Base-by-base conservation (phyloP, 1,140 invertebrate species). In the Cryptotermes secundus region DNA sequence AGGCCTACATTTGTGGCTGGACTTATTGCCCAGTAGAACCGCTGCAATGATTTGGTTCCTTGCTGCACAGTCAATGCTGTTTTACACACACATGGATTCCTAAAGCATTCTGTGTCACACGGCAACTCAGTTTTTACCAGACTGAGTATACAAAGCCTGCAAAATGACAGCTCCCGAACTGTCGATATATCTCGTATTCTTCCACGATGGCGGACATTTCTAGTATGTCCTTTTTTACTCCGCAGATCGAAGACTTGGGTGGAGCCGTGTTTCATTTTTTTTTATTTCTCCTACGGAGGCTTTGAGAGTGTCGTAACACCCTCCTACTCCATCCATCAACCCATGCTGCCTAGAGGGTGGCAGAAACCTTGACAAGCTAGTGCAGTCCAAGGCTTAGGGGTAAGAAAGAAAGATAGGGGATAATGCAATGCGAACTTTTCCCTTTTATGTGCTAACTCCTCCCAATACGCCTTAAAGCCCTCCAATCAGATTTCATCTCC, bases 291-390 rank as follows among this genome's bases (percentile, higher is more conserved):
- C 59, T 72, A 31, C 59, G 14, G 59, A 31, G 26, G 59, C 59
- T 72, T 72, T 72, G 59, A 72, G 59, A 31, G 59, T 72, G n/a
- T 31, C 59, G n/a, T 72, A 16, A 16, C 59, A 72, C 26, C 59
- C 59, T 31, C 59, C 59, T 72, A 72, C 59, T 31, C 26, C 59
- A 72, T 72, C 59, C 59, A 72, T 72, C 59, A 72, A 9, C 59
- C 59, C 59, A 26, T 72, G 14, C 59, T 72, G 59, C n/a, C 59
- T 72, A 72, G 59, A 72, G 59, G 59, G 59, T 72, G 59, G n/a
- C 59, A 72, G 59, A 22, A 72, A 72, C 59, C 26, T 31, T 72
- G 59, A 72, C 59, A 72, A 72, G 59, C 59, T 31, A 26, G 59
- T 31, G 59, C 26, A 72, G 59, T 72, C 59, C n/a, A 72, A 72